phyloP scores from a whole-genome alignment of 2,888 invertebrate species.

The Harpalus rubripes region DNA sequence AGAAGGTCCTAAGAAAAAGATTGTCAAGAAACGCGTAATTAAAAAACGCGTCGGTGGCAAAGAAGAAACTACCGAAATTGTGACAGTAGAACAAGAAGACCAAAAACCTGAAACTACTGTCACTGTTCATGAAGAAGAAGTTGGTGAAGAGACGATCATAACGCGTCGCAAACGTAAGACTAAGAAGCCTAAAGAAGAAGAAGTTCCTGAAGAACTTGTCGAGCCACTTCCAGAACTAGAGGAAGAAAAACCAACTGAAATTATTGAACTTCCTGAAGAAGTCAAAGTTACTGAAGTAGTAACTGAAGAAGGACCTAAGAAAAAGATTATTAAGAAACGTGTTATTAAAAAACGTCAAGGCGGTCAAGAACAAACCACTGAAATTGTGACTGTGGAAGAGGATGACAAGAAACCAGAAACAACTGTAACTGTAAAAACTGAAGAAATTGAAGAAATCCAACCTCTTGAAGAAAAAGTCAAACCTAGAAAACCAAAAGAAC shows the following conservation, averaged over 20 bases:
- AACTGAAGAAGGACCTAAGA: slow-evolving; percentile 72
- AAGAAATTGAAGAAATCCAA: slow-evolving; percentile 66
- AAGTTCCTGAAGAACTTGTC: slow-evolving; percentile 72
- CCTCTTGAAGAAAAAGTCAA: slow-evolving; percentile 66
- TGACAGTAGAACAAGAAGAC: slow-evolving; percentile 74
- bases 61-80: slow-evolving; percentile 76
- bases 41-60: slow-evolving; percentile 73
- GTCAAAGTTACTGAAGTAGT: slow-evolving; percentile 71
- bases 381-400: slow-evolving; percentile 75
- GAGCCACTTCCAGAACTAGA: slow-evolving; percentile 25
- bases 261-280: slow-evolving; percentile 74
- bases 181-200: slow-evolving; percentile 70
- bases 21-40: slow-evolving; percentile 72
- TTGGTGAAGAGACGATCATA: slow-evolving; percentile 71
- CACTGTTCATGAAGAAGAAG: slow-evolving; percentile 73
- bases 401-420: slow-evolving; percentile 74
- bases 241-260: slow-evolving; percentile 66
- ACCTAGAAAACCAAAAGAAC: slow-evolving; percentile 52
- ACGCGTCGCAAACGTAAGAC: slow-evolving; percentile 49
- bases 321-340: slow-evolving; percentile 73
- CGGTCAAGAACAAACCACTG: slow-evolving; percentile 72
- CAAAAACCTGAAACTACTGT: slow-evolving; percentile 77
- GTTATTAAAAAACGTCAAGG: slow-evolving; percentile 74
- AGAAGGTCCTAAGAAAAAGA: slow-evolving; percentile 74
- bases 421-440: slow-evolving; percentile 73